phyloP scores from a whole-genome alignment of 1,140 invertebrate genomes.

The Zaprionus kolodkinae region DNA sequence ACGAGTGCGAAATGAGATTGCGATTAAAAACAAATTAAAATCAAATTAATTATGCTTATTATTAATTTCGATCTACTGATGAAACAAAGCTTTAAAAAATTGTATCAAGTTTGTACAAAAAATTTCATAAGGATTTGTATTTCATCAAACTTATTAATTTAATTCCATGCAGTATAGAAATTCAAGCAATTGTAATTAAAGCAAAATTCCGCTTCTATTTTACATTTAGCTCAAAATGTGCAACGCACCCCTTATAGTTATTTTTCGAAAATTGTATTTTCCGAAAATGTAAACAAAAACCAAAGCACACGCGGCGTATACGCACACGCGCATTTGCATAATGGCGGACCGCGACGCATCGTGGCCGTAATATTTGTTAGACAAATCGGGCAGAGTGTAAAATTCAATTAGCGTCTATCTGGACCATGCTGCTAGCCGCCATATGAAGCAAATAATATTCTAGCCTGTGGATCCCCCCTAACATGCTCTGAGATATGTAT shows the following conservation, averaged over 20 bases:
- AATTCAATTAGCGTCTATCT: conserved; percentile 7
- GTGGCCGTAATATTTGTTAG: neutral
- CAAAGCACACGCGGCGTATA: neutral
- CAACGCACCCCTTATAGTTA: neutral
- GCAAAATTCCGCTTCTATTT: neutral
- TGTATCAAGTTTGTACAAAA: too few relatives aligned
- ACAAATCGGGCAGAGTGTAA: neutral
- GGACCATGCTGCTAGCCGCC: neutral
- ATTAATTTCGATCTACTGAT: neutral
- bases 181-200: neutral
- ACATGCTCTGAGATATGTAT: neutral
- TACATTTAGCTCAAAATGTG: neutral
- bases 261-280: neutral
- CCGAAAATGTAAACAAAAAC: neutral
- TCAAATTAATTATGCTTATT: conserved; percentile 59
- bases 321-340: neutral
- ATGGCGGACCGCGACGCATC: neutral
- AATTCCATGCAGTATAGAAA: neutral
- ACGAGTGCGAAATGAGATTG: conserved; percentile 32
- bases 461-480: neutral
- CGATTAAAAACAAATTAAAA: conserved; percentile 77
- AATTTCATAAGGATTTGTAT: too few relatives aligned
- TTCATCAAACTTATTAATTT: neutral
- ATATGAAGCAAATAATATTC: neutral
- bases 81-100: neutral